Evolutionary conservation across 2,113 vertebrate species (phyloP).

Genomic region (Poecile atricapillus): DNA sequence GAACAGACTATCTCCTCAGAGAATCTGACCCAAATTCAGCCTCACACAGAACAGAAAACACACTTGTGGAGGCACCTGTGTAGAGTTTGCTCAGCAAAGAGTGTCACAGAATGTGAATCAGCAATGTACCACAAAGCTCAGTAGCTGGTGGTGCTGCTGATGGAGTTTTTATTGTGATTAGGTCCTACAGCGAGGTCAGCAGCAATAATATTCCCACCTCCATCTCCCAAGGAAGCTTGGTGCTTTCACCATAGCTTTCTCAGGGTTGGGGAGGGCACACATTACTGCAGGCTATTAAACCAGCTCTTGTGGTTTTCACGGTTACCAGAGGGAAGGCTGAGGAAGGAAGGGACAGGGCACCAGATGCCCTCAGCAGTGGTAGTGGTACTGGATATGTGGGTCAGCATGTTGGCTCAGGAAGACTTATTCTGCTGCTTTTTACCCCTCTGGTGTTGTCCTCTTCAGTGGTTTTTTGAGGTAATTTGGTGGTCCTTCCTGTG

Average conservation of each 20-base stretch:
- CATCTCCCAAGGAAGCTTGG: rapidly evolving
- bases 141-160: not conserved
- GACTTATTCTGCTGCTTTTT: not conserved
- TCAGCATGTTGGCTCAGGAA: not conserved
- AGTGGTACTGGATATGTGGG: rapidly evolving
- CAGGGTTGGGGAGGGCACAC: not conserved
- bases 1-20: not conserved
- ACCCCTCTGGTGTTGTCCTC: not conserved
- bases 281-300: not conserved
- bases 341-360: not conserved
- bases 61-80: not conserved
- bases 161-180: not conserved
- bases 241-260: not conserved
- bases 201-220: not conserved
- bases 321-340: not conserved
- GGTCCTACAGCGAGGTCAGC: no score
- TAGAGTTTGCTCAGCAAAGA: not conserved
- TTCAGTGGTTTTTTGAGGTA: not conserved
- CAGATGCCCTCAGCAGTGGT: not conserved
- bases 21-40: not conserved
- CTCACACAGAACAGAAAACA: not conserved
- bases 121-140: not conserved
- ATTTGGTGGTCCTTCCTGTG: not conserved
- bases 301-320: not conserved
- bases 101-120: not conserved